A percentile compares a stretch with the other conserved stretches of the same genome.
These are phyloP conservation scores for Bambusicola thoracicus DNA, from an alignment of 2,113 vertebrate species.

Conservation along the genomic window DNA sequence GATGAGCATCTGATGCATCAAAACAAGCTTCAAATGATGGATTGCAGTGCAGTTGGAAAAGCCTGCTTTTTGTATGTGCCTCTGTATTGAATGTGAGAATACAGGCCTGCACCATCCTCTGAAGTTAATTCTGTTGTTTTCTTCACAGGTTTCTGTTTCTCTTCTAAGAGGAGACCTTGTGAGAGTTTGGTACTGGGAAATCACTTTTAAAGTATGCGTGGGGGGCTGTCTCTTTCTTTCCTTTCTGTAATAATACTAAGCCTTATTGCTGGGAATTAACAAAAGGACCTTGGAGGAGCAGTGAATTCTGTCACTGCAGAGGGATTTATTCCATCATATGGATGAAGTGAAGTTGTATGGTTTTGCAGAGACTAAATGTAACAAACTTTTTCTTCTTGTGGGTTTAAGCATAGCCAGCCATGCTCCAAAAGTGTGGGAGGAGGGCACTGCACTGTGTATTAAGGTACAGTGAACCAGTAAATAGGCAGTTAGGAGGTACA, in stretches of 20 bases:
- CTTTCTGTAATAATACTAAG: background rate
- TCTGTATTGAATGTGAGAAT: background rate
- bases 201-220: background rate
- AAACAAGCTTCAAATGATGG: background rate
- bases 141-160: background rate
- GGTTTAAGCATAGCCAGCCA: background rate
- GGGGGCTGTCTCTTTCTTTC: background rate
- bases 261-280: background rate
- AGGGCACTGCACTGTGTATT: background rate
- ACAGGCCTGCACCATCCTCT: background rate
- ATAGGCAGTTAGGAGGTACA: background rate
- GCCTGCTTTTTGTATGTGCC: too few species aligned
- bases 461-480: rapidly evolving
- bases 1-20: background rate
- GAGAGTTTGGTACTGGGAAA: background rate
- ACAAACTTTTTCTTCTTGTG: background rate
- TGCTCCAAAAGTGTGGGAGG: background rate
- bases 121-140: background rate
- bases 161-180: background rate
- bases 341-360: background rate
- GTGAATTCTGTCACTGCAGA: background rate
- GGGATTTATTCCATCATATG: background rate
- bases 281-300: background rate
- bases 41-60: background rate
- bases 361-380: background rate